A percentile compares a stretch with the other conserved stretches of the same genome.
These are phyloP conservation scores for Julus scandinavius DNA, from an alignment of 2,888 invertebrate species.

Conservation along the genomic window DNA sequence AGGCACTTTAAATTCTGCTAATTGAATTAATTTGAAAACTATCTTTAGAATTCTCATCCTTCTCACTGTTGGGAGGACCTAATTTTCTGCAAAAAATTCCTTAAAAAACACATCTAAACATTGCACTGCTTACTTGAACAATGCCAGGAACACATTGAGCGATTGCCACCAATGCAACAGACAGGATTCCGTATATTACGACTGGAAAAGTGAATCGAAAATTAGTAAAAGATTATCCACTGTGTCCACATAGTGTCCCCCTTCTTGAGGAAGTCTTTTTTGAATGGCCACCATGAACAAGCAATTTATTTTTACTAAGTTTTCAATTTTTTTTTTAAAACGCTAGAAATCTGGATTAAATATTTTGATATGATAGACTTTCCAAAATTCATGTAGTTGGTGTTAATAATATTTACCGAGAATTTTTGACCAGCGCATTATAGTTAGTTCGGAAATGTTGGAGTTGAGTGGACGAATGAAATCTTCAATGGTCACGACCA, in stretches of 20 bases:
- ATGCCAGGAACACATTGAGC: not conserved
- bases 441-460: not conserved
- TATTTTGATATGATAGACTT: too few relatives aligned
- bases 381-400: not conserved
- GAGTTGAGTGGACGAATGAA: constrained; percentile 6
- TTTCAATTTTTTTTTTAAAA: not conserved
- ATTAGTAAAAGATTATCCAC: not conserved
- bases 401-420: not conserved
- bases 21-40: too few relatives aligned
- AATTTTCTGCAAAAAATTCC: not conserved
- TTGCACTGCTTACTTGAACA: constrained; percentile 13
- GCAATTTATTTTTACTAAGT: not conserved
- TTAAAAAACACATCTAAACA: too few relatives aligned
- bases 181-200: constrained; percentile 39
- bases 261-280: too few relatives aligned
- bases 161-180: constrained; percentile 37
- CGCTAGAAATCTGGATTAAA: too few relatives aligned
- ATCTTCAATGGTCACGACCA: constrained; percentile 37
- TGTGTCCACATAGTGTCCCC: too few relatives aligned
- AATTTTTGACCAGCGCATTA: constrained; percentile 2
- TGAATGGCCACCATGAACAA: not conserved
- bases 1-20: too few relatives aligned
- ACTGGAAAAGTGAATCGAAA: not conserved
- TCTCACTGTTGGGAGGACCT: not conserved
- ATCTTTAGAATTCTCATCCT: too few relatives aligned